Base-by-base conservation (phyloP, 2,797 vertebrate species). In the Rhinella marina region DNA sequence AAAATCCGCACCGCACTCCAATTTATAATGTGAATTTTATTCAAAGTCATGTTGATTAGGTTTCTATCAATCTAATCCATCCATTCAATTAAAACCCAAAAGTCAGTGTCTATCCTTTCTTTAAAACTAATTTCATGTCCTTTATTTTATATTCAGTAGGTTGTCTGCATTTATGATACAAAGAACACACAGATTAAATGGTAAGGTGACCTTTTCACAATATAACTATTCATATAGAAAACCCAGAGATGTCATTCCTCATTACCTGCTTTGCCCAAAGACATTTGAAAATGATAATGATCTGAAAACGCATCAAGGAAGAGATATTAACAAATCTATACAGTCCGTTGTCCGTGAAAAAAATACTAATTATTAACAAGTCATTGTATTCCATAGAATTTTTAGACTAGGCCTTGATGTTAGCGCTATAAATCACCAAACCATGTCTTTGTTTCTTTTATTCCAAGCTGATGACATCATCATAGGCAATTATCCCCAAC, bases 171-270 rank as follows among this genome's bases (percentile, higher is more conserved):
- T 88, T 19, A 90, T 88, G 90, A 91, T 91, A 91, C 92, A 81
- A 93, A 93, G 73, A 92, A 92, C 88, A 88, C 66, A 62, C 80
- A 83, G 64, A 91, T 92, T 90, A 90, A 91, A 88, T 87, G 89
- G 90, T 87, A 94, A 94, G 92, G 92, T 93, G 93, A 94, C 93
- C 92, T 93, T 93, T 93, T 86, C 82, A 90, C 91, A 91, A 90
- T 78, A 91, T 91, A 90, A 87, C 91, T 91, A 91, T 91, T 93
- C 92, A 90, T 90, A 91, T 91, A 90, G 92, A 90, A 90, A 87
- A 90, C 91, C 91, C 89, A 91, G 90, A 91, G 90, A 87, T 91
- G 90, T 90, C 90, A 91, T 90, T 91, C 82, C 88, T 91, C 87
- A 88, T 93, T 92, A 91, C 87, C 86, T 90, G 88, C 84, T 87